Conservation (phyloP, 2,113 vertebrate species). For the Zosterops lateralis region DNA sequence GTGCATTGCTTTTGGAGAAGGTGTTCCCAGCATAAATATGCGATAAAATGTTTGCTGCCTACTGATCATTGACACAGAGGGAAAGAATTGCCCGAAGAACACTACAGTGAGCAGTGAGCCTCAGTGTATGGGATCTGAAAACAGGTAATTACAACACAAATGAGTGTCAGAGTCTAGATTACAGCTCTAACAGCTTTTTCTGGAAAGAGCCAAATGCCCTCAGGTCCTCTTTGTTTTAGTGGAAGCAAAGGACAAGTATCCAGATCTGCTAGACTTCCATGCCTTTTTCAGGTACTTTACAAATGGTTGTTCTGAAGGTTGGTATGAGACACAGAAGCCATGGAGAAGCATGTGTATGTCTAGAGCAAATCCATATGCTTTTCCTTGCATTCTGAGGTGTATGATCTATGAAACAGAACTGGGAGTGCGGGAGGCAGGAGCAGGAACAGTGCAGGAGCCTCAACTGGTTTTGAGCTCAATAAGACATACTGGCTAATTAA, state of each 20-base stretch:
- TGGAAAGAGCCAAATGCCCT: background rate
- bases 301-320: background rate
- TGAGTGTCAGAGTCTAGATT: background rate
- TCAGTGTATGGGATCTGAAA: background rate
- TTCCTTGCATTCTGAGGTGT: background rate
- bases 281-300: background rate
- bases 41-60: background rate
- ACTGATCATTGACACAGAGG: background rate
- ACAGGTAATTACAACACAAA: background rate
- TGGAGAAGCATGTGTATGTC: background rate
- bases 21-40: background rate
- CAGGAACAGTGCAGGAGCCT: background rate
- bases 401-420: background rate
- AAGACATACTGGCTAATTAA: rapidly evolving
- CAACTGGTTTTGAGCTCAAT: background rate
- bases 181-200: background rate
- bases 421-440: background rate
- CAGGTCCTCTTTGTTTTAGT: background rate
- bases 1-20: background rate
- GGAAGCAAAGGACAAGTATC: background rate
- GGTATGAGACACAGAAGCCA: background rate
- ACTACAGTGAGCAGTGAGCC: background rate
- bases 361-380: background rate
- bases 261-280: background rate
- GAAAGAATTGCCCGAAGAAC: background rate